These are phyloP conservation scores for Amphipyra tragopoginis DNA, from an alignment of 2,888 invertebrate species.

Conservation along the genomic window DNA sequence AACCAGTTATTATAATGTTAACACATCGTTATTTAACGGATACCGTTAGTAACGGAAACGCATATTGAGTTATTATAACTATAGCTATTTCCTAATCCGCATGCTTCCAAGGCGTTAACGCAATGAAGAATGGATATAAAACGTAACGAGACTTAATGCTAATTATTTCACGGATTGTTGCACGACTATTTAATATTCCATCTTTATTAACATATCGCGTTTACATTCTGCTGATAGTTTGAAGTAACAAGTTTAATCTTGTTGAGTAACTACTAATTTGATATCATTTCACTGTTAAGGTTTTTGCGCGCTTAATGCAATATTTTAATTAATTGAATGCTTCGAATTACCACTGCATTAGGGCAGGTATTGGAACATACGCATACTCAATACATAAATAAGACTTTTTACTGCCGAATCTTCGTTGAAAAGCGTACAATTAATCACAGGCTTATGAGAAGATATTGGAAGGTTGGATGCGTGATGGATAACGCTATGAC, in stretches of 20 bases:
- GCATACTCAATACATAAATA: background rate
- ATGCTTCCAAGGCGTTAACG: constrained; percentile 41
- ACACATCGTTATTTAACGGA: constrained; percentile 36
- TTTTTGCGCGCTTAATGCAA: background rate
- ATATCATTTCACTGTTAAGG: background rate
- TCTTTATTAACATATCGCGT: constrained; percentile 14
- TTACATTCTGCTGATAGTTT: constrained; percentile 11
- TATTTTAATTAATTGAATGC: background rate
- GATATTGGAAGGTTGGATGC: no score
- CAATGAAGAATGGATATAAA: constrained; percentile 34
- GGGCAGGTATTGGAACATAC: no score
- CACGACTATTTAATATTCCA: constrained; percentile 9
- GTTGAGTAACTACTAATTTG: background rate
- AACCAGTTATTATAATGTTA: constrained; percentile 22
- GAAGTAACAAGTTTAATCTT: constrained; percentile 1
- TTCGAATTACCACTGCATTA: background rate
- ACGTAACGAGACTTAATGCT: constrained; percentile 17
- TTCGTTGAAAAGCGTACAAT: no score
- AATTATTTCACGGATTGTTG: constrained; percentile 43
- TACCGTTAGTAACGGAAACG: constrained; percentile 46
- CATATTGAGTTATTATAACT: constrained; percentile 42
- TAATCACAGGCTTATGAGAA: no score
- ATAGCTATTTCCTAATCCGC: constrained; percentile 42
- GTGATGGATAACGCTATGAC: no score
- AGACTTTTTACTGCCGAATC: no score